Conservation (phyloP, 2,888 invertebrate genomes). For the Cosmopolites sordidus region DNA sequence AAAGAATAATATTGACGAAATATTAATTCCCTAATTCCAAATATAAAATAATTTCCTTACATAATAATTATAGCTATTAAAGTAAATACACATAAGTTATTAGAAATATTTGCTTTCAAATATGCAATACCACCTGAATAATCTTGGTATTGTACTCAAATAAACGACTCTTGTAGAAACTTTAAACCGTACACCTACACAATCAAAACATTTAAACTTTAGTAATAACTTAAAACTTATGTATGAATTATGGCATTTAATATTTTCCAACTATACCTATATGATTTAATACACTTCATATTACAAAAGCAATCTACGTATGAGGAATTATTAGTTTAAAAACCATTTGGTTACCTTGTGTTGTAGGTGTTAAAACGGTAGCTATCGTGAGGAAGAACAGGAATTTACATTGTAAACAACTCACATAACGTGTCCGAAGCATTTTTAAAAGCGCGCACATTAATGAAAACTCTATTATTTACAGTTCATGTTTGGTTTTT, state of each 20-base stretch:
- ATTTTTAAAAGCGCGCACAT: slow-evolving; percentile 18
- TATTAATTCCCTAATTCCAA: no score
- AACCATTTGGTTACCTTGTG: slow-evolving; percentile 42
- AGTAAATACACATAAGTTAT: no score
- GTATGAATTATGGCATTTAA: neutral
- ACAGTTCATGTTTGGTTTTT: slow-evolving; percentile 31
- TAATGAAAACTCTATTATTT: slow-evolving; percentile 31
- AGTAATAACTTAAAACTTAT: neutral
- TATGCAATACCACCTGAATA: no score
- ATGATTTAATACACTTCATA: neutral
- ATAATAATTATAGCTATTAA: no score
- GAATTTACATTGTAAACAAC: slow-evolving; percentile 19
- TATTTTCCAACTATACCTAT: neutral
- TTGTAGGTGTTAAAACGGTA: slow-evolving; percentile 42
- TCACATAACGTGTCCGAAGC: slow-evolving; percentile 23
- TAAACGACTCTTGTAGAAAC: no score
- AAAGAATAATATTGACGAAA: no score
- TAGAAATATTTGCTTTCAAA: no score
- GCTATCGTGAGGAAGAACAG: slow-evolving; percentile 38
- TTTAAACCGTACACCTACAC: neutral
- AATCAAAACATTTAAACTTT: neutral
- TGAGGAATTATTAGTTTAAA: slow-evolving; percentile 30
- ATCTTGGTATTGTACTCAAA: no score
- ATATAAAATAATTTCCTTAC: no score
- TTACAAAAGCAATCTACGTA: slow-evolving; percentile 6